Evolutionary conservation across 2,797 vertebrate species (phyloP).

Genomic region (Sparidentex hasta): DNA sequence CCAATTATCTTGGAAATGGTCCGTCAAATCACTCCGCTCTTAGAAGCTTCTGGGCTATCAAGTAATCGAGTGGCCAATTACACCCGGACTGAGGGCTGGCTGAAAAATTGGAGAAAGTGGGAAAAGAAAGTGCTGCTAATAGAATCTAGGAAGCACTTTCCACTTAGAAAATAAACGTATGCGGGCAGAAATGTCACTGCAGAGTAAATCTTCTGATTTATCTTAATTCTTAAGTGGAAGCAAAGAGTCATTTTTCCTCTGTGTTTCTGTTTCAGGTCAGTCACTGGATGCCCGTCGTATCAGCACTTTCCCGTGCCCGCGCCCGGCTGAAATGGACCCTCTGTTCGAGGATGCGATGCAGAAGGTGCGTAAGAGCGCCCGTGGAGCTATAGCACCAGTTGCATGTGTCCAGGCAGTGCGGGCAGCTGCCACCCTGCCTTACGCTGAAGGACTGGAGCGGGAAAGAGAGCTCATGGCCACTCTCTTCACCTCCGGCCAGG

Average conservation of each 20-base stretch:
- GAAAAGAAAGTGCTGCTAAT: conserved; percentile 1
- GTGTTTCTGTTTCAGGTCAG: conserved; percentile 76
- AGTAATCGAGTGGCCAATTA: conserved; percentile 63
- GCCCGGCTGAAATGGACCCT: conserved; percentile 76
- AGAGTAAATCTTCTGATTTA: conserved; percentile 11
- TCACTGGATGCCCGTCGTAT: conserved; percentile 84
- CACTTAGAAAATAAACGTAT: conserved; percentile 37
- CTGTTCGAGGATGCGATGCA: conserved; percentile 81
- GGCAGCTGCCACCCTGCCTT: conserved; percentile 86
- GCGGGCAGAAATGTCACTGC: conserved; percentile 22
- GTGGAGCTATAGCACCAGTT: conserved; percentile 88
- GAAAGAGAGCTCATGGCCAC: conserved; percentile 87
- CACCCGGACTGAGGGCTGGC: conserved; percentile 39
- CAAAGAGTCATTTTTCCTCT: conserved; percentile 10
- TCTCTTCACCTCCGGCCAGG: conserved; percentile 89
- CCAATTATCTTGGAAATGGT: conserved; percentile 62
- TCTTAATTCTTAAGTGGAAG: background rate
- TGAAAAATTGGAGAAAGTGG: conserved; percentile 51
- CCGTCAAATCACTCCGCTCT: conserved; percentile 58
- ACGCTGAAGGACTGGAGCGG: conserved; percentile 81
- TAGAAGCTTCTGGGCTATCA: conserved; percentile 44
- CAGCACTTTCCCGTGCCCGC: conserved; percentile 74
- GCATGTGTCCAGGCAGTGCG: conserved; percentile 89
- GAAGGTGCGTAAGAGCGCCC: conserved; percentile 80
- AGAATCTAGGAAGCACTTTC: conserved; percentile 23